A percentile compares a stretch with the other conserved stretches of the same genome.
phyloP scores from a whole-genome alignment of 2,113 vertebrate species.

The Trematomus loennbergii region DNA sequence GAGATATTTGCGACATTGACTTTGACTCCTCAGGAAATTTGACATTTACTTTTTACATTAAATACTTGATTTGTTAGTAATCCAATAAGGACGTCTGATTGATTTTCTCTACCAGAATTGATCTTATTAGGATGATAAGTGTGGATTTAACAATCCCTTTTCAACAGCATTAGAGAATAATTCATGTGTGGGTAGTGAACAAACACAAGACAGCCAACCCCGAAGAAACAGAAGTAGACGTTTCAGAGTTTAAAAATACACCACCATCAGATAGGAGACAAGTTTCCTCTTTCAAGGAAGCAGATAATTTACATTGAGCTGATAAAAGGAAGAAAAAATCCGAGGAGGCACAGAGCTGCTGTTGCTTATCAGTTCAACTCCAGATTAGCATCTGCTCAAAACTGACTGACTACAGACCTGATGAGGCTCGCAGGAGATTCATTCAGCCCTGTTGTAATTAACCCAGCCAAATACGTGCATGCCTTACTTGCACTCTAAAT shows the following conservation, averaged over 20 bases:
- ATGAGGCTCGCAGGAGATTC: not conserved
- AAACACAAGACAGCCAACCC: not conserved
- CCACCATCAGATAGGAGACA: not conserved
- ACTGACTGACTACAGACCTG: not conserved
- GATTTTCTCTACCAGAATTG: not conserved
- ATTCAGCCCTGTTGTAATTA: conserved; percentile 21
- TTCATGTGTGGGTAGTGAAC: not conserved
- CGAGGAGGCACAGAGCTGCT: not conserved
- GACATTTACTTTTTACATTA: not conserved
- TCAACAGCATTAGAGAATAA: not conserved
- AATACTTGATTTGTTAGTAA: not conserved
- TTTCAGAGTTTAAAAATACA: not conserved
- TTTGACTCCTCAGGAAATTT: too few species aligned
- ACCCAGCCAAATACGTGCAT: not conserved
- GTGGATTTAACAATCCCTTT: not conserved
- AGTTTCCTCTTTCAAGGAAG: not conserved
- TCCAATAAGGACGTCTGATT: not conserved
- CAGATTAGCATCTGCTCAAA: not conserved
- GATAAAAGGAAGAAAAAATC: not conserved
- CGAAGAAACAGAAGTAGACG: not conserved
- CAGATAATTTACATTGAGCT: not conserved
- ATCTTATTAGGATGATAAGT: not conserved
- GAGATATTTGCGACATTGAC: too few species aligned
- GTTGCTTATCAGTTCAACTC: not conserved
- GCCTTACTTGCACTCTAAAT: not conserved